Evolutionary conservation across 2,113 vertebrate genomes (phyloP).

Genomic region (Sapayoa aenigma): DNA sequence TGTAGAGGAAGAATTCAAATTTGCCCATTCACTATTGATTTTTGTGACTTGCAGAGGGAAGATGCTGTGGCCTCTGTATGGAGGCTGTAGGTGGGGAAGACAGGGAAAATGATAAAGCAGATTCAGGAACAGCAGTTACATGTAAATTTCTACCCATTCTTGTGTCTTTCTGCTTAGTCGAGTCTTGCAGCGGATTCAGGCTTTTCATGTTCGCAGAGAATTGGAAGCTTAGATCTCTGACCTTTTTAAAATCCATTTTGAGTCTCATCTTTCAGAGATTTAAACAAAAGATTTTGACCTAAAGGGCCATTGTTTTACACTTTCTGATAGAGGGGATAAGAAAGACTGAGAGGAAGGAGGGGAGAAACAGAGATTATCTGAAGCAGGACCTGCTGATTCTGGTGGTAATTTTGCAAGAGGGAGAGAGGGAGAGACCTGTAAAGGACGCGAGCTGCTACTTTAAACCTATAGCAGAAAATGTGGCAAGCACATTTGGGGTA

Average conservation of each 20-base stretch:
- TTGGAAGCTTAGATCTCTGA: slow-evolving; percentile 58
- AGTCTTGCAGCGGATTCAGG: not conserved
- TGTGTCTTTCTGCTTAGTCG: not conserved
- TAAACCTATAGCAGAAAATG: not conserved
- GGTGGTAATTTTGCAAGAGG: slow-evolving; percentile 1
- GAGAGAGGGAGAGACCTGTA: not conserved
- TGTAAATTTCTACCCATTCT: slow-evolving; percentile 9
- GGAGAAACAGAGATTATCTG: slow-evolving; percentile 47
- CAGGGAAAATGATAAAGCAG: not conserved
- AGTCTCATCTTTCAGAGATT: slow-evolving; percentile 68
- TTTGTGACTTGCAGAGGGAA: not conserved
- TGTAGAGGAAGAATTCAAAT: not conserved
- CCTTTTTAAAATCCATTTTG: slow-evolving; percentile 73
- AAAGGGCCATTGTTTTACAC: slow-evolving; percentile 68
- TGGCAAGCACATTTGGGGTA: not conserved
- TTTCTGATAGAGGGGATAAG: slow-evolving; percentile 40
- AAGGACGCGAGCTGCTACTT: not conserved
- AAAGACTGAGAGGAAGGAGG: slow-evolving; percentile 24
- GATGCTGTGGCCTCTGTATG: not conserved
- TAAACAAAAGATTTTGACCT: slow-evolving; percentile 69
- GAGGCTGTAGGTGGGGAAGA: not conserved
- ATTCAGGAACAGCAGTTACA: not conserved
- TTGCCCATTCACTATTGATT: not conserved
- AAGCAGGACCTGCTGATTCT: slow-evolving; percentile 35
- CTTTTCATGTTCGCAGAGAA: slow-evolving; percentile 32